Conservation (phyloP, 53 echinoderm and acorn worm genomes). For the Temnopleurus reevesii region DNA sequence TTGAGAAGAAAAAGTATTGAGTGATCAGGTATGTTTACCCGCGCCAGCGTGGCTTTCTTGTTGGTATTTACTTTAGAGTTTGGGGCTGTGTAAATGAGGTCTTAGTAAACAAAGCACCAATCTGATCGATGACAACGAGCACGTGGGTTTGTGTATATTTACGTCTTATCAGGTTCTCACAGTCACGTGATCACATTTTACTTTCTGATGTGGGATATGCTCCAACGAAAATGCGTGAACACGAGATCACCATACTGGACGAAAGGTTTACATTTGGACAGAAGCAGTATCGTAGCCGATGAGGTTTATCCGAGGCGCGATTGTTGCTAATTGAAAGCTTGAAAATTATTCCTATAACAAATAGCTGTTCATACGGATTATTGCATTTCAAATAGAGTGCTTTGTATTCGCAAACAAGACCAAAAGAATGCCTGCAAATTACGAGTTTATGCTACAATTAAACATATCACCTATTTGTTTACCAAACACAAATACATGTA, state of each 20-base stretch:
- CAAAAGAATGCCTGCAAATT: not conserved
- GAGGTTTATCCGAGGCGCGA: too few relatives aligned
- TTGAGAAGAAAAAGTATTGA: slow-evolving; percentile 27
- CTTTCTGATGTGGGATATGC: not conserved
- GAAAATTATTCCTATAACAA: too few relatives aligned
- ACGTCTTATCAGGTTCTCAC: not conserved
- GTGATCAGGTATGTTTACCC: slow-evolving; percentile 24
- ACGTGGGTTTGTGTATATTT: slow-evolving; percentile 20
- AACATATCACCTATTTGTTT: not conserved
- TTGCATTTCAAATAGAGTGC: too few relatives aligned
- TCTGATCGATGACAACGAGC: not conserved
- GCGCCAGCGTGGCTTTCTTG: slow-evolving; percentile 41
- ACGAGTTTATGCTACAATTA: not conserved
- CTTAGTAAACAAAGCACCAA: slow-evolving; percentile 34
- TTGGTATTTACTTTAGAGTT: slow-evolving; percentile 52
- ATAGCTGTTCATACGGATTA: too few relatives aligned
- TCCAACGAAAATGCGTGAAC: too few relatives aligned
- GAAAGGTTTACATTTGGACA: too few relatives aligned
- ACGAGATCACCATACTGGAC: too few relatives aligned
- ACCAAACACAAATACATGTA: not conserved
- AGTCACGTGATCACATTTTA: not conserved
- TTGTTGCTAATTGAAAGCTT: too few relatives aligned
- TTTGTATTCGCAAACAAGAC: too few relatives aligned
- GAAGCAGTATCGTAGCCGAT: too few relatives aligned
- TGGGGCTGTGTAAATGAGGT: slow-evolving; percentile 1